Conservation (phyloP, 2,797 vertebrate species). For the Pangasius sanitwongsei region DNA sequence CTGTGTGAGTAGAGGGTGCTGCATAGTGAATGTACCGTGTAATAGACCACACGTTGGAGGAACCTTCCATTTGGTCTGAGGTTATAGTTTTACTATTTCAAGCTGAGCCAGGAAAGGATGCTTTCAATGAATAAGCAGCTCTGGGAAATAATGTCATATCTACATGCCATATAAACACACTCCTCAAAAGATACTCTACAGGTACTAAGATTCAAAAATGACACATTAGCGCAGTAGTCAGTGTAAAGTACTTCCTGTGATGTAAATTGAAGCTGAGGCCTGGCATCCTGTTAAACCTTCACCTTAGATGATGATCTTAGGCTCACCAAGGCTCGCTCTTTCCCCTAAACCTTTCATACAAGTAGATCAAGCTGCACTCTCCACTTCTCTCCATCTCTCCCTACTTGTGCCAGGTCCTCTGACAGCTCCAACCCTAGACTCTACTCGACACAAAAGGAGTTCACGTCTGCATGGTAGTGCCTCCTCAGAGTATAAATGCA, state of each 20-base stretch:
- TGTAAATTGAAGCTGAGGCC: slow-evolving; percentile 38
- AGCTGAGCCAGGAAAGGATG: neutral
- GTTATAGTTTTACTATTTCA: slow-evolving; percentile 8
- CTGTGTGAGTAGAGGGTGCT: slow-evolving; percentile 9
- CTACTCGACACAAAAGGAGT: slow-evolving; percentile 63
- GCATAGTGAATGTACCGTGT: neutral
- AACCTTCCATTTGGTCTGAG: neutral
- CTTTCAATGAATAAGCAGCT: slow-evolving; percentile 7
- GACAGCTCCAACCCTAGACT: slow-evolving; percentile 34
- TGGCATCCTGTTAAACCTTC: slow-evolving; percentile 44
- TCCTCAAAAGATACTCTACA: neutral
- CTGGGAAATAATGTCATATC: slow-evolving; percentile 7
- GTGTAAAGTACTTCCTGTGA: slow-evolving; percentile 43
- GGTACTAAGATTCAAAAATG: neutral
- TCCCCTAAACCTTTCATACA: slow-evolving; percentile 19
- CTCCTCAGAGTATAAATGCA: slow-evolving; percentile 72
- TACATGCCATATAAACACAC: neutral
- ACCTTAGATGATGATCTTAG: slow-evolving; percentile 14
- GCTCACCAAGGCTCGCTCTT: slow-evolving; percentile 34
- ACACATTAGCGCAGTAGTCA: neutral
- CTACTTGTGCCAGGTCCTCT: slow-evolving; percentile 33
- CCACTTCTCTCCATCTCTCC: neutral
- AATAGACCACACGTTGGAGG: neutral
- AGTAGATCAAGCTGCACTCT: slow-evolving; percentile 46
- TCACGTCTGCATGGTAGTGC: slow-evolving; percentile 57